Conservation (phyloP, 2,888 invertebrate species). For the Ochropacha duplaris region DNA sequence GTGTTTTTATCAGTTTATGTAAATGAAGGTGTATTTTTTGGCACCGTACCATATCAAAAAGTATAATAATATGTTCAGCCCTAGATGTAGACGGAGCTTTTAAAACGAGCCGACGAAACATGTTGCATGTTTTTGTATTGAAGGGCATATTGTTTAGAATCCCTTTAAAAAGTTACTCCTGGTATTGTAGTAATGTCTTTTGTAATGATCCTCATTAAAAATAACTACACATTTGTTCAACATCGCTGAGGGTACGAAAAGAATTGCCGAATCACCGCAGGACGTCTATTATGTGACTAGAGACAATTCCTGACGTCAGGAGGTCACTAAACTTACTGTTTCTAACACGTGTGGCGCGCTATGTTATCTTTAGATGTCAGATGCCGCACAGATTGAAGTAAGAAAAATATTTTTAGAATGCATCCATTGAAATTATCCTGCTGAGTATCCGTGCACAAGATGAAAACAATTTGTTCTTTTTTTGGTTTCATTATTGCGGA, state of each 20-base stretch:
- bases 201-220: slow-evolving; percentile 45
- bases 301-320: slow-evolving; percentile 43
- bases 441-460: not conserved
- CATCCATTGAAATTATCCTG: slow-evolving; percentile 19
- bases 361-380: slow-evolving; percentile 43
- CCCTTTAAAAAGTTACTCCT: slow-evolving; percentile 17
- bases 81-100: too few relatives aligned
- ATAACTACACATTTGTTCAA: slow-evolving; percentile 47
- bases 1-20: too few relatives aligned
- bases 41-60: too few relatives aligned
- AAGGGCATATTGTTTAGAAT: not conserved
- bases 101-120: not conserved
- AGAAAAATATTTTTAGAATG: slow-evolving; percentile 39
- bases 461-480: not conserved
- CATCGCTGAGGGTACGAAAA: slow-evolving; percentile 36
- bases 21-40: too few relatives aligned
- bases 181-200: slow-evolving; percentile 23
- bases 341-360: slow-evolving; percentile 48
- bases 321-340: slow-evolving; percentile 57
- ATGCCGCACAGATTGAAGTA: slow-evolving; percentile 46
- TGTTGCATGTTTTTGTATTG: not conserved
- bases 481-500: slow-evolving; percentile 26
- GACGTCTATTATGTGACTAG: slow-evolving; percentile 59
- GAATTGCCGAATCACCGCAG: slow-evolving; percentile 48
- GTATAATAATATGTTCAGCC: too few relatives aligned